Evolutionary conservation across 2,113 vertebrate genomes (phyloP).

Genomic region (Pachyramphus minor): DNA sequence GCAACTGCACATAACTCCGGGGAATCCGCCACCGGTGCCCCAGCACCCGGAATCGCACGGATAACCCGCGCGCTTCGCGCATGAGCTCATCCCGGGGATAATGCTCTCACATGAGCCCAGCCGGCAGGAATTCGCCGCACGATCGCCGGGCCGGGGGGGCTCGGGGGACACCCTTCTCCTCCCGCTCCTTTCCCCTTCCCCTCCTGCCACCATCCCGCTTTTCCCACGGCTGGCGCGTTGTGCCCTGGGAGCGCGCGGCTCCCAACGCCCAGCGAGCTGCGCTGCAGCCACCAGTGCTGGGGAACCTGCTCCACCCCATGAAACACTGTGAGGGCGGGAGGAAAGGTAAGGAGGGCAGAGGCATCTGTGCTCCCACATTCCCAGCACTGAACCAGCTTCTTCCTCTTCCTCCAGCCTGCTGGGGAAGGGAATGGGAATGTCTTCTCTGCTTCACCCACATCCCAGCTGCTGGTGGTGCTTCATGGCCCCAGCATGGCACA

Average conservation of each 20-base stretch:
- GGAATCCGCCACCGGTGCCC: conserved; percentile 66
- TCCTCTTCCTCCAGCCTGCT: neutral
- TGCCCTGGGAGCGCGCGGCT: rapidly evolving
- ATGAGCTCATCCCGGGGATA: conserved; percentile 64
- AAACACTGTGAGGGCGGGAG: neutral
- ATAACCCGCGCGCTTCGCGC: conserved; percentile 57
- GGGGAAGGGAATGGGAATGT: neutral
- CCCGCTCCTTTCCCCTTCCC: neutral
- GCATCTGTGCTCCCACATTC: neutral
- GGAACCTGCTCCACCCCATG: neutral
- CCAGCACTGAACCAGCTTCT: neutral
- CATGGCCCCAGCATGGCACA: neutral
- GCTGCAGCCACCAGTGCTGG: neutral
- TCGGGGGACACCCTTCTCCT: neutral
- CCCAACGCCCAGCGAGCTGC: rapidly evolving
- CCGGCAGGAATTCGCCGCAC: neutral
- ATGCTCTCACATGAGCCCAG: conserved; percentile 48
- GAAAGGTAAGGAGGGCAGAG: neutral
- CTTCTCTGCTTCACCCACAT: neutral
- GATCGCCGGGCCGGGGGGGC: neutral
- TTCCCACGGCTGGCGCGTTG: neutral
- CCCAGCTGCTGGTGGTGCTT: neutral
- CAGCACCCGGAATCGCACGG: conserved; percentile 68
- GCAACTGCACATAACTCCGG: conserved; percentile 73
- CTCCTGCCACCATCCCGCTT: neutral